Evolutionary conservation across 2,113 vertebrate genomes (phyloP).

Genomic region (Hassar affinis): DNA sequence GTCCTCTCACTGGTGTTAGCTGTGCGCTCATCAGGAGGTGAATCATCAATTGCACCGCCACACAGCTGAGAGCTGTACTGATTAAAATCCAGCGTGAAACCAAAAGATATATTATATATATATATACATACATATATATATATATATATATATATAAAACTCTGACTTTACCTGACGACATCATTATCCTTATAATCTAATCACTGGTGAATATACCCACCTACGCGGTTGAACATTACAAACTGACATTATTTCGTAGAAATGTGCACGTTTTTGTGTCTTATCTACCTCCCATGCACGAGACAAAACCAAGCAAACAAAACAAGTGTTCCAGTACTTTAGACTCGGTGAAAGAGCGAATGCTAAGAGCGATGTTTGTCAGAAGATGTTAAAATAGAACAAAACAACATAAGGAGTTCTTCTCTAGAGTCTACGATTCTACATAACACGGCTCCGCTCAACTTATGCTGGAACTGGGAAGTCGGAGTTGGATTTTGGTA

Average conservation of each 20-base stretch:
- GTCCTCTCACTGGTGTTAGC: neutral
- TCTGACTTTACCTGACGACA: neutral
- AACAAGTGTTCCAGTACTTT: neutral
- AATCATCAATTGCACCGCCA: neutral
- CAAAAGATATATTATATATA: neutral
- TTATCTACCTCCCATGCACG: neutral
- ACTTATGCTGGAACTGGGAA: no score
- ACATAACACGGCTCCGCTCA: no score
- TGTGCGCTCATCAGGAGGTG: conserved; percentile 24
- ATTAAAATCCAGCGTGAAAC: neutral
- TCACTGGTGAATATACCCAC: neutral
- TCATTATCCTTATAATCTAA: neutral
- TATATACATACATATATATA: no score
- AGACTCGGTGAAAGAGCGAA: neutral
- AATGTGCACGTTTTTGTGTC: neutral
- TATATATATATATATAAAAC: no score
- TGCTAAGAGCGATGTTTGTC: neutral
- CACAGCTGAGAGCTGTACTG: neutral
- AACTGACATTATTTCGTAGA: neutral
- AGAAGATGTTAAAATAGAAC: neutral
- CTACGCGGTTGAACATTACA: neutral
- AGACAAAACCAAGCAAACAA: neutral
- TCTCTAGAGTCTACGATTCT: neutral
- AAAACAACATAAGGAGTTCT: neutral
- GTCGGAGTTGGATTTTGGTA: neutral